A percentile compares a stretch with the other conserved stretches of the same genome.
phyloP scores from a whole-genome alignment of 2,888 invertebrate species.

The Pammene fasciana region DNA sequence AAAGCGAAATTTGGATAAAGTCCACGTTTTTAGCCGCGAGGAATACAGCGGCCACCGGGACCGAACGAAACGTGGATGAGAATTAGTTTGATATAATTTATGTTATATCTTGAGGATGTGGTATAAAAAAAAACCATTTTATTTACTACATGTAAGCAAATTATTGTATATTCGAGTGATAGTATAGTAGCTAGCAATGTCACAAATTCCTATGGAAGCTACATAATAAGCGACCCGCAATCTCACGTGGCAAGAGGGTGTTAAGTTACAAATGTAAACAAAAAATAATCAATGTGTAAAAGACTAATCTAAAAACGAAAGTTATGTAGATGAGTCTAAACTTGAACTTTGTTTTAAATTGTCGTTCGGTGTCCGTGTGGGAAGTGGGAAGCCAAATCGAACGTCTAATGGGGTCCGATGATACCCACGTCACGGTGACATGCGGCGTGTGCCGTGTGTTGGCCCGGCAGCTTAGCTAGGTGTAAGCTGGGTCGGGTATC shows the following conservation, averaged over 20 bases:
- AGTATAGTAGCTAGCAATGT: too few species aligned
- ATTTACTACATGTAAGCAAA: neutral
- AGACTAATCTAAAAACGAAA: too few species aligned
- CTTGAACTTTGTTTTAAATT: too few species aligned
- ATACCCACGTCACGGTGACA: slow-evolving; percentile 67
- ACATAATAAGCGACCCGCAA: too few species aligned
- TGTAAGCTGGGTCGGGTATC: slow-evolving; percentile 69
- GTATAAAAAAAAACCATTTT: too few species aligned
- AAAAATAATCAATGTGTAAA: too few species aligned
- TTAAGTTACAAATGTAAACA: too few species aligned
- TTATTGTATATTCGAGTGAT: too few species aligned
- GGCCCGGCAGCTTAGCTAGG: slow-evolving; percentile 74
- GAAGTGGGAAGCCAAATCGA: neutral
- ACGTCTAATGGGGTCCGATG: slow-evolving; percentile 52
- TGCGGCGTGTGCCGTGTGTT: slow-evolving; percentile 61
- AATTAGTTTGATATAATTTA: slow-evolving; percentile 23
- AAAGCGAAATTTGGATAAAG: slow-evolving; percentile 70
- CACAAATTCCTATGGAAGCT: too few species aligned
- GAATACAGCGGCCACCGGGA: slow-evolving; percentile 18
- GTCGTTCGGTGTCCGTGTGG: neutral
- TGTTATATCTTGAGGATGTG: neutral
- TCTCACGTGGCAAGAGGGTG: too few species aligned
- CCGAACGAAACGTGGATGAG: slow-evolving; percentile 26
- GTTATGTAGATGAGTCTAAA: too few species aligned
- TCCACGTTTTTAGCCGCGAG: slow-evolving; percentile 47